A percentile compares a stretch with the other conserved stretches of the same genome.
phyloP scores from a whole-genome alignment of 2,113 vertebrate genomes.

The Vulpes ferrilata region DNA sequence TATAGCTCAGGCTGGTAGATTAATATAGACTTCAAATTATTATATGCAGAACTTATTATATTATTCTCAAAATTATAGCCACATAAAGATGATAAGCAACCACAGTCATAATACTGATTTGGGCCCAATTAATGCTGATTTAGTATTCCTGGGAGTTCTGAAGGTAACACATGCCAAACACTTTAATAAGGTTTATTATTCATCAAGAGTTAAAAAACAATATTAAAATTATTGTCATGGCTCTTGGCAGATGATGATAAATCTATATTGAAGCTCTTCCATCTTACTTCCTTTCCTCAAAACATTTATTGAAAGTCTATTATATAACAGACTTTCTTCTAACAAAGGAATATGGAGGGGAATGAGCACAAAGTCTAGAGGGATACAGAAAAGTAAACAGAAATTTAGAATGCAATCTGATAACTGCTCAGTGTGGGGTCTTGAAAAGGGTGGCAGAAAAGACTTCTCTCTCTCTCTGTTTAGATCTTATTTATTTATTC shows the following conservation, averaged over 20 bases:
- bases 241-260: background rate
- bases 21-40: background rate
- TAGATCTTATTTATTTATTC: too few species aligned
- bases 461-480: background rate
- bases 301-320: background rate
- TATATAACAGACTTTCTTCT: background rate
- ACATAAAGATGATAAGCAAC: background rate
- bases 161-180: background rate
- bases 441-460: background rate
- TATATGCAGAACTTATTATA: background rate
- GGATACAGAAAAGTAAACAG: background rate
- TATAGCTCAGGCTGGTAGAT: background rate
- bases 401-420: background rate
- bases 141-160: background rate
- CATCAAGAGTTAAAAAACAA: conserved; percentile 43
- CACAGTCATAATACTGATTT: background rate
- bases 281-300: conserved; percentile 42
- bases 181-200: background rate
- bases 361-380: background rate
- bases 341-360: background rate
- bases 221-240: background rate
- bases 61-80: conserved; percentile 15
- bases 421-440: background rate
- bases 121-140: background rate
- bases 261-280: background rate